Evolutionary conservation across 2,888 invertebrate species (phyloP).

Genomic region (Athripsodes cinereus): DNA sequence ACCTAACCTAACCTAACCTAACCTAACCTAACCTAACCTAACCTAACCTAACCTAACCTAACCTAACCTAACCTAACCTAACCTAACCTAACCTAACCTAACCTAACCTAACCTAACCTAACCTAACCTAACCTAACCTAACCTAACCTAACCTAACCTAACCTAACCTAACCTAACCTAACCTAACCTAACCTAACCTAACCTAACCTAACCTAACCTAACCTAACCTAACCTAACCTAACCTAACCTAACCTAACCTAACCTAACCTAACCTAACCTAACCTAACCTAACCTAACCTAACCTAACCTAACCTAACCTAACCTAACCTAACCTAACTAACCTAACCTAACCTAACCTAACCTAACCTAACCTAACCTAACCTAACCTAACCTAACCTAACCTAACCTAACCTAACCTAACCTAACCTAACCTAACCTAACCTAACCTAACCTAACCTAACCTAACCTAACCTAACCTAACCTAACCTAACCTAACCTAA

Average conservation of each 20-base stretch:
- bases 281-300: conserved; percentile 14
- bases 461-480: conserved; percentile 12
- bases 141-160: conserved; percentile 25
- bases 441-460: conserved; percentile 2
- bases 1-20: conserved; percentile 23
- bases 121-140: conserved; percentile 25
- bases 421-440: not conserved
- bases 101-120: conserved; percentile 26
- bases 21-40: conserved; percentile 26
- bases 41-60: conserved; percentile 25
- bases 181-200: conserved; percentile 21
- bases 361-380: conserved; percentile 16
- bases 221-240: conserved; percentile 25
- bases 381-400: conserved; percentile 21
- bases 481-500: conserved; percentile 13
- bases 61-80: conserved; percentile 23
- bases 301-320: conserved; percentile 19
- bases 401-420: conserved; percentile 17
- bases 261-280: conserved; percentile 14
- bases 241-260: conserved; percentile 22
- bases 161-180: conserved; percentile 26
- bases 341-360: conserved; percentile 16
- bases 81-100: conserved; percentile 26
- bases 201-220: conserved; percentile 20
- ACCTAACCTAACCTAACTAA: conserved; percentile 14